Base-by-base conservation (phyloP, 2,113 vertebrate species). In the Willisornis vidua region DNA sequence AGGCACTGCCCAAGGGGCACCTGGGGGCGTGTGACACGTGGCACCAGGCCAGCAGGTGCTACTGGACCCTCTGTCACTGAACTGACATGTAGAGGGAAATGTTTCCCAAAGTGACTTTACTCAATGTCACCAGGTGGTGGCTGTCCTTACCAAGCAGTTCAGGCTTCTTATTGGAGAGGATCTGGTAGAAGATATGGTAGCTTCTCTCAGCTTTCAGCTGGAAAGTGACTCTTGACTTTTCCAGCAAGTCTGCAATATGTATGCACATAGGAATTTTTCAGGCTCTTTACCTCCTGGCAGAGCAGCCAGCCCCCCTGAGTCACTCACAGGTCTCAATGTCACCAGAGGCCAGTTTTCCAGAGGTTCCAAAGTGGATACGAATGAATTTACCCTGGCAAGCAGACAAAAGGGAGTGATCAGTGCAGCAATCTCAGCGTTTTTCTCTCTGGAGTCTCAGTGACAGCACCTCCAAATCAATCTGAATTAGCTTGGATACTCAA, bases 111-210 rank as follows among this genome's bases (percentile, higher is more conserved):
- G 3, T 57, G 75, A 14, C 26, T 81, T 62, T 78, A n/a, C 75
- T n/a, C 52, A 25, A 3, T 43, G 39, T 33, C 74, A 74, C 58
- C 70, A 84, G 66, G 28, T 37, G 80, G 55, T 28, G 43, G 49
- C 46, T 85, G 14, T 85, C 86, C 97, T 97, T 73, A 99, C 99
- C 99, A 52, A 99, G 97, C 66, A 99, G 97, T 80, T 99, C 99
- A 5, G 99, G 98, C 96, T 98, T 99, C 97, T 95, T 98, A 45
- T 98, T 99, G 55, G 99, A 99, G 75, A 99, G 97, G 91, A 99
- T 99, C 97, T 99, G 99, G 91, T 99, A 99, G 97, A 99, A 99
- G 96, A 99, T 99, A 90, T 99, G 99, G 58, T 99, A 99, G 90
- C 99, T 99, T 88, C 99, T 98, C 96, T 99, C 99, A 96, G 98